Conservation (phyloP, 2,113 vertebrate genomes). For the Okapia johnstoni region DNA sequence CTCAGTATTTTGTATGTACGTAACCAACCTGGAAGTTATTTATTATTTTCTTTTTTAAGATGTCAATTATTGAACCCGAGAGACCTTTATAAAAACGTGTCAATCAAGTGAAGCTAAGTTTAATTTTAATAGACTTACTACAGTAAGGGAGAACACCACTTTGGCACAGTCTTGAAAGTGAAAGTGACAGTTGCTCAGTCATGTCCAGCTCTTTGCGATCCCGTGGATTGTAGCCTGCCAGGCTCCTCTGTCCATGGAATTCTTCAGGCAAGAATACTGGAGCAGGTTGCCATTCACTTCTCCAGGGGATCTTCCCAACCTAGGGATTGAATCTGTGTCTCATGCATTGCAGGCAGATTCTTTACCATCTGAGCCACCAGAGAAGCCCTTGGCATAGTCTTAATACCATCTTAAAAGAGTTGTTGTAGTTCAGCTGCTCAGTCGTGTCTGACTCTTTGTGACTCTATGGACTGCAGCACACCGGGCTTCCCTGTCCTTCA, state of each 20-base stretch:
- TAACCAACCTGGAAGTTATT: not conserved
- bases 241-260: not conserved
- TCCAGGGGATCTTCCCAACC: not conserved
- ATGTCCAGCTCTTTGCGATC: not conserved
- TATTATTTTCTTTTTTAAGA: not conserved
- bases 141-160: not conserved
- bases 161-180: not conserved
- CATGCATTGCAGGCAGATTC: not conserved
- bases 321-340: not conserved
- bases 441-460: fast-evolving
- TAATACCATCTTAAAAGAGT: not conserved
- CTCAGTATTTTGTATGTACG: not conserved
- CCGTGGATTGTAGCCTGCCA: not conserved
- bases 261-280: not conserved
- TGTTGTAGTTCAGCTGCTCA: not conserved
- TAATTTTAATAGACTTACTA: not conserved
- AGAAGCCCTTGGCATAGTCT: not conserved
- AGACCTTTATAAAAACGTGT: not conserved
- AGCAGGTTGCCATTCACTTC: not conserved
- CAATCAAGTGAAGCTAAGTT: not conserved
- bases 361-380: not conserved
- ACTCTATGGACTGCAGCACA: not conserved
- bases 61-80: not conserved
- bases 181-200: not conserved
- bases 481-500: not conserved